Evolutionary conservation across 1,140 invertebrate species (phyloP), one percentile per base, ranked within the genome.

Genomic region (Camponotus vicinus): DNA sequence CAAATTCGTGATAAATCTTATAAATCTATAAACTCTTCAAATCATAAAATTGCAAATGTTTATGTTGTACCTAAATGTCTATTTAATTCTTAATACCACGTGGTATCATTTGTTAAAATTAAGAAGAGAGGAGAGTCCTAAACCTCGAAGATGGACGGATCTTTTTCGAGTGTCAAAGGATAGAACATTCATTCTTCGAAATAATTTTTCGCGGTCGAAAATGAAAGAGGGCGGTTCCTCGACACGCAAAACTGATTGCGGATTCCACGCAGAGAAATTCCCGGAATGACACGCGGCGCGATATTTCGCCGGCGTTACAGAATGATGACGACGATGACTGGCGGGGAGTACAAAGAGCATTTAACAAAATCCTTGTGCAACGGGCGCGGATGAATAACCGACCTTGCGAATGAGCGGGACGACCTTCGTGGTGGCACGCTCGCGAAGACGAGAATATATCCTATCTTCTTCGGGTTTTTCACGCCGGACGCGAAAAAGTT

Each of bases 311-410:
- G 27, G 9, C 34, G 66, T 86, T 82, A 86, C 40, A 52, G 9
- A 45, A 52, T 27, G 40, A 52, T 37, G 40, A 42, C 40, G n/a
- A 9, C 83, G 84, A 83, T 86, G 85, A 86, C 88, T 89, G 77
- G 84, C 71, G 63, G 70, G 69, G 75, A 87, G 70, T 90, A 87
- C 86, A 85, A 89, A 85, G 89, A 76, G 42, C 40, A 90, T 86
- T 90, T 88, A 90, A 90, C 55, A 82, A 90, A 90, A 88, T 90
- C 88, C 89, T 90, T 90, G 89, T 90, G 88, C 88, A 90, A 90
- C 52, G 40, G 63, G 55, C 89, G 34, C 69, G 88, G 89, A 90
- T 90, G 89, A 90, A 90, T 90, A 90, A 90, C 89, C 89, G 89
- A 86, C 89, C 89, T 90, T 90, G 89, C 89, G 79, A 63, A 86